A percentile compares a stretch with the other conserved stretches of the same genome.
These are phyloP conservation scores for Poeciliopsis occidentalis DNA, from an alignment of 2,113 vertebrate genomes.

Conservation along the genomic window DNA sequence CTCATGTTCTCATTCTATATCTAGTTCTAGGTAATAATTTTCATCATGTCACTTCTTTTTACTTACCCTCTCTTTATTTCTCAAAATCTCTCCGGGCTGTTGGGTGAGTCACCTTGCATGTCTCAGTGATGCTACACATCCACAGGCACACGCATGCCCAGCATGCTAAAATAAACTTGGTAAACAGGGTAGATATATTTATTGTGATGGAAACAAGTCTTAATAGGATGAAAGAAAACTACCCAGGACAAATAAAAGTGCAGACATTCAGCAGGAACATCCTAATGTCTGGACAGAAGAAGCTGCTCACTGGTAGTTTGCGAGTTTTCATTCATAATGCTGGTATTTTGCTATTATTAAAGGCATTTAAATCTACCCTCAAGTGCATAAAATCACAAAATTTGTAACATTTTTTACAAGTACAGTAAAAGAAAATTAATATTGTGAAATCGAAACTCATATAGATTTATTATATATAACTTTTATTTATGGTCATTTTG, in stretches of 20 bases:
- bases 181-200: not conserved
- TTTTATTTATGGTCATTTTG: no score
- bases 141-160: conserved; percentile 32
- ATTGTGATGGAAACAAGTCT: not conserved
- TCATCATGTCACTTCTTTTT: conserved; percentile 39
- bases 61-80: conserved; percentile 32
- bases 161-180: not conserved
- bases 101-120: conserved; percentile 67
- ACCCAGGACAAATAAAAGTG: not conserved
- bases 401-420: no score
- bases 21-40: conserved; percentile 26
- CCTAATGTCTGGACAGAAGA: not conserved
- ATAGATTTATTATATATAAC: no score
- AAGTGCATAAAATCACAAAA: no score
- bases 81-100: conserved; percentile 41
- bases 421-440: no score
- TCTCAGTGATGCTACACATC: conserved; percentile 67
- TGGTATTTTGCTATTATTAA: no score
- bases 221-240: not conserved
- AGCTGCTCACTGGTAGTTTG: no score
- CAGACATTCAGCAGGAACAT: not conserved
- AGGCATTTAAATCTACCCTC: no score
- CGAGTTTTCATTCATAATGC: no score
- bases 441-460: no score
- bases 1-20: conserved; percentile 17